phyloP scores from a whole-genome alignment of 2,113 vertebrate genomes.

The Nycticebus coucang region DNA sequence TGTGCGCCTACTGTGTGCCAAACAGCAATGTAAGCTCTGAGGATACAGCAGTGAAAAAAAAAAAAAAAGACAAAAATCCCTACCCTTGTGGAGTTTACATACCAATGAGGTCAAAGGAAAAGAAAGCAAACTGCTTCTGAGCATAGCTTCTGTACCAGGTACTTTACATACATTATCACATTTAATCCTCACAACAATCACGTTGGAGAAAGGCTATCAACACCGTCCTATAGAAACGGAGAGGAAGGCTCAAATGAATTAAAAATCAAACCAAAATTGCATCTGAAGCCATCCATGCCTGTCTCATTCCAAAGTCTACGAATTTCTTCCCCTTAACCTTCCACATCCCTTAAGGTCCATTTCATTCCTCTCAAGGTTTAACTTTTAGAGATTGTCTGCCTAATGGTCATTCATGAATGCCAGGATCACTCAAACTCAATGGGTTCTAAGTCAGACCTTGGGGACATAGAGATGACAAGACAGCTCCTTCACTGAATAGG shows the following conservation, averaged over 20 bases:
- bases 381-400: conserved; percentile 6
- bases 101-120: conserved; percentile 27
- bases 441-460: background rate
- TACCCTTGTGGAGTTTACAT: background rate
- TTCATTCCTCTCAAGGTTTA: conserved; percentile 15
- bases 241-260: conserved; percentile 18
- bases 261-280: conserved; percentile 16
- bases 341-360: background rate
- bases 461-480: background rate
- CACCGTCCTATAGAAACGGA: conserved; percentile 18
- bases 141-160: background rate
- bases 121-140: background rate
- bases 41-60: background rate
- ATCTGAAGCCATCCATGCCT: background rate
- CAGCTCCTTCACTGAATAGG: background rate
- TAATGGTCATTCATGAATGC: conserved; percentile 16
- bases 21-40: background rate
- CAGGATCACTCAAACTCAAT: conserved; percentile 3
- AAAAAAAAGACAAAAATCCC: background rate
- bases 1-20: background rate
- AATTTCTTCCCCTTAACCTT: conserved; percentile 38
- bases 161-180: background rate
- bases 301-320: conserved; percentile 13
- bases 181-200: background rate
- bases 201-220: background rate